Evolutionary conservation across 2,113 vertebrate species (phyloP).

Genomic region (Oxygymnocypris stewartii): DNA sequence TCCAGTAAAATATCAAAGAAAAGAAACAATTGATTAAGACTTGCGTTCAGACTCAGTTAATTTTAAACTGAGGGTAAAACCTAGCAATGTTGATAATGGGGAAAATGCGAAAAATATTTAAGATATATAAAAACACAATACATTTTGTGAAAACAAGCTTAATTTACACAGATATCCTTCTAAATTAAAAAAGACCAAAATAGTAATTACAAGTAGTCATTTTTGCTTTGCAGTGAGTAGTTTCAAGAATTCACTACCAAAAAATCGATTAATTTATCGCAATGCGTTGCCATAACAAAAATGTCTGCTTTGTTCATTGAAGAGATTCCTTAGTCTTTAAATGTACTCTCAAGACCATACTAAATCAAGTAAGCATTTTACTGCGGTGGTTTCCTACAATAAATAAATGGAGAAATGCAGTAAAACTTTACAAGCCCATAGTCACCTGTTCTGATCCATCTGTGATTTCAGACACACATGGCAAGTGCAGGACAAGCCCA

Average conservation of each 20-base stretch:
- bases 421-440: conserved; percentile 11
- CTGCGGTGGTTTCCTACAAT: conserved; percentile 50
- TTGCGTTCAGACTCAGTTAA: neutral
- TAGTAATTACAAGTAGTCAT: neutral
- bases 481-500: conserved; percentile 92
- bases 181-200: neutral
- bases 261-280: neutral
- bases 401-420: conserved; percentile 14
- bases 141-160: neutral
- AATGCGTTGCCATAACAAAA: conserved; percentile 33
- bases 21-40: neutral
- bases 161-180: no score
- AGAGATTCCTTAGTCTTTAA: conserved; percentile 38
- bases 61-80: no score
- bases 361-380: conserved; percentile 46
- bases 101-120: no score
- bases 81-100: no score
- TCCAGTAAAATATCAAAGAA: neutral
- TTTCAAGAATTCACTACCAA: neutral
- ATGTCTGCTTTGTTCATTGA: conserved; percentile 45
- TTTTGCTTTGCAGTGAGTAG: neutral
- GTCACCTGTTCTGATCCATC: conserved; percentile 40
- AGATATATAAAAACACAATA: neutral
- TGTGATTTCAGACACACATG: conserved; percentile 84
- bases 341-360: conserved; percentile 26